phyloP scores from a whole-genome alignment of 2,888 invertebrate species.

The Anarsia innoxiella region DNA sequence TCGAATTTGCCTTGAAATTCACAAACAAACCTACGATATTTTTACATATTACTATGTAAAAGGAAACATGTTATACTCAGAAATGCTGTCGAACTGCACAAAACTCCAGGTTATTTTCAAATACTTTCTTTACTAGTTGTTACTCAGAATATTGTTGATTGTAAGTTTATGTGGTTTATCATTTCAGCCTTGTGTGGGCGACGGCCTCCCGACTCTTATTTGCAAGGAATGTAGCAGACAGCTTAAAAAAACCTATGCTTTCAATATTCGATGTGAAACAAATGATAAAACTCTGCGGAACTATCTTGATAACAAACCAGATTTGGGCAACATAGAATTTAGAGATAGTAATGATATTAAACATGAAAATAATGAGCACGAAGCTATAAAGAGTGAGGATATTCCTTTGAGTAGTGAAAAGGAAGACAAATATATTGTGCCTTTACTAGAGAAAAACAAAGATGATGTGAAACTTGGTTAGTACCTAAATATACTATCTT shows the following conservation, averaged over 20 bases:
- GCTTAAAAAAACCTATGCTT: conserved; percentile 49
- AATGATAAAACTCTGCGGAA: conserved; percentile 44
- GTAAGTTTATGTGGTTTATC: no score
- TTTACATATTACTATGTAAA: conserved; percentile 49
- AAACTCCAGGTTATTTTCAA: conserved; percentile 47
- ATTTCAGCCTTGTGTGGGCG: conserved; percentile 45
- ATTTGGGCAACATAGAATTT: no score
- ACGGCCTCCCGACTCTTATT: conserved; percentile 52
- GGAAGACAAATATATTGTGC: no score
- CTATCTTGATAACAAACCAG: conserved; percentile 25
- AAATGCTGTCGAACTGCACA: conserved; percentile 55
- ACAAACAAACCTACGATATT: conserved; percentile 49
- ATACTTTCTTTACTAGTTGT: neutral
- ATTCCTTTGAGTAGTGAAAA: no score
- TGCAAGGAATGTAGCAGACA: conserved; percentile 58
- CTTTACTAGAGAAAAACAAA: no score
- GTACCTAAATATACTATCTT: no score
- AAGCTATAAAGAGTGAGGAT: no score
- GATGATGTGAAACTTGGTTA: no score
- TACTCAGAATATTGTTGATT: neutral
- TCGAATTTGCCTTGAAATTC: conserved; percentile 50
- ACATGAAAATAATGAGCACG: no score
- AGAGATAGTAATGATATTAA: no score
- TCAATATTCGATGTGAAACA: conserved; percentile 49
- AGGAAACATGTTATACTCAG: conserved; percentile 46